Evolutionary conservation across 2,888 invertebrate genomes (phyloP), one percentile per base, ranked within the genome.

Genomic region (Ormyrus thymus): DNA sequence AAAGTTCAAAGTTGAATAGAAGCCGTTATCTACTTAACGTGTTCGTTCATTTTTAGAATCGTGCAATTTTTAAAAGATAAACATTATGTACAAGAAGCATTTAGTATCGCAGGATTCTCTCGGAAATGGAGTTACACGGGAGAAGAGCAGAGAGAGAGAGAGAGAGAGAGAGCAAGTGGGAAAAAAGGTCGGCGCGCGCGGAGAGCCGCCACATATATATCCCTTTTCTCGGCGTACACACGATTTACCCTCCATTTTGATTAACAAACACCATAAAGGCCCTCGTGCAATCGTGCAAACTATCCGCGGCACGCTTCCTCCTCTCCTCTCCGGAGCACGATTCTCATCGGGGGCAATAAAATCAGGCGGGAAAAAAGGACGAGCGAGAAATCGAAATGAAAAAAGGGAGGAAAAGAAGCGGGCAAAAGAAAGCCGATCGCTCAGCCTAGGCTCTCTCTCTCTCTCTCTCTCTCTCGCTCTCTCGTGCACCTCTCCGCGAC

Each of bases 201-300:
- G 29, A 29, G 0, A 29, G 29, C 29, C 29, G 9, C 50, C 10
- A 70, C 43, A 61, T 50, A 51, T n/a, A 15, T 50, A 15, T 15
- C 13, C 66, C 53, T 58, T 50, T 50, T 58, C 65, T 65, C 29
- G 29, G 2, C 56, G 46, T 50, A 65, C 48, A 70, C 61, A 61
- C 72, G 59, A 65, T 75, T 75, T 62, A 56, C 55, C 66, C 75
- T 61, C 76, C 76, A 70, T 80, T 80, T 76, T 76, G 76, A 80
- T 76, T 80, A 80, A 80, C 80, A 80, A 80, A 80, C 80, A 70
- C 73, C 76, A 76, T 72, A 76, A 79, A 76, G 71, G 45, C 62
- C 45, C 66, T 77, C 73, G 53, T 55, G 70, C 75, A 70, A 74
- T 61, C 74, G 78, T 78, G 73, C 73, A 78, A 78, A 73, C 78